Conservation (phyloP, 2,797 vertebrate species). For the Okamejei kenojei region DNA sequence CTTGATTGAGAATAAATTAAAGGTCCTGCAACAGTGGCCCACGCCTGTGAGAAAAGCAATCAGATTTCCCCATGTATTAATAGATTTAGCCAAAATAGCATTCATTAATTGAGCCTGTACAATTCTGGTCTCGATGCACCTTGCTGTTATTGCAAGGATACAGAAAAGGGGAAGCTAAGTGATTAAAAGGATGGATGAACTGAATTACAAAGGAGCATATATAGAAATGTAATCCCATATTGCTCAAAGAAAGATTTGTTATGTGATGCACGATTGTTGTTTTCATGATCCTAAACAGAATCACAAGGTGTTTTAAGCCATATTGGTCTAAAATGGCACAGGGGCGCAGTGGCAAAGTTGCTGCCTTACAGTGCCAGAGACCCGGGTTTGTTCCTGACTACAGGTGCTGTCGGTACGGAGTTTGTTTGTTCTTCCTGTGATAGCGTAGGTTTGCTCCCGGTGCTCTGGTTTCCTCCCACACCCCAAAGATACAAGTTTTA, state of each 20-base stretch:
- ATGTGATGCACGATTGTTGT: neutral
- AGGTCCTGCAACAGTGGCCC: neutral
- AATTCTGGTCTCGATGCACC: neutral
- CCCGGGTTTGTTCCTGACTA: too few species aligned
- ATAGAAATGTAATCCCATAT: neutral
- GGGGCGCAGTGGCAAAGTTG: too few species aligned
- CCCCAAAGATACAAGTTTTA: too few species aligned
- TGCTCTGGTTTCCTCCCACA: too few species aligned
- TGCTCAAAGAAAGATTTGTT: neutral
- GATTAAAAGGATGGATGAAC: neutral
- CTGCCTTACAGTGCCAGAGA: too few species aligned
- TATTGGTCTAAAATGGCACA: too few species aligned
- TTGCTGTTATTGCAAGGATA: neutral
- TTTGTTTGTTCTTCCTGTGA: too few species aligned
- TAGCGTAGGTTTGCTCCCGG: too few species aligned
- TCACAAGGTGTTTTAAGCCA: neutral
- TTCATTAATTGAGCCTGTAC: too few species aligned
- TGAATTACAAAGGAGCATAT: neutral
- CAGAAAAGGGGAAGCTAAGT: neutral
- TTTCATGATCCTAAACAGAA: neutral
- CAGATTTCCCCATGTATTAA: neutral
- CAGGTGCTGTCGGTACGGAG: too few species aligned
- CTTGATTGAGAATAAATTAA: neutral
- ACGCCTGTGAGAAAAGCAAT: neutral
- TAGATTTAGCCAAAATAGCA: neutral